Evolutionary conservation across 2,113 vertebrate species (phyloP).

Genomic region (Ardeotis arabs): DNA sequence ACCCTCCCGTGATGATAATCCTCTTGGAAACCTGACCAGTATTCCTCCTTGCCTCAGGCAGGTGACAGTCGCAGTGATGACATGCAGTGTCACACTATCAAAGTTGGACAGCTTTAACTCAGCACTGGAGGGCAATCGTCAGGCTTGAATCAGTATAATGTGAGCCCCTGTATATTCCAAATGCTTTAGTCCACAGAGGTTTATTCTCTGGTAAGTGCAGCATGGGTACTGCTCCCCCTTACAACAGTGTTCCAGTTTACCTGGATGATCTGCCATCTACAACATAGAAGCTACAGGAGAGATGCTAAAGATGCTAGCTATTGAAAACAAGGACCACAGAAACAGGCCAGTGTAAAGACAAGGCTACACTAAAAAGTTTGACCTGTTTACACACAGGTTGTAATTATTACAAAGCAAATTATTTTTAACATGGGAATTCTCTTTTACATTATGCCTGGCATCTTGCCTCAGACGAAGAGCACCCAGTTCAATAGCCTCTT

Average conservation of each 20-base stretch:
- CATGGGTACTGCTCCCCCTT: neutral
- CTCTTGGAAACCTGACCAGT: neutral
- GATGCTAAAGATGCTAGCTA: neutral
- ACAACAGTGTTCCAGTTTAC: neutral
- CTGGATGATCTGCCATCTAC: neutral
- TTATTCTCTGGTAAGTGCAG: neutral
- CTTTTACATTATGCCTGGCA: neutral
- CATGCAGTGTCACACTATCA: neutral
- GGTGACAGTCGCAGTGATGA: neutral
- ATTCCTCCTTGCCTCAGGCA: constrained; percentile 32
- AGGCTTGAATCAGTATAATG: neutral
- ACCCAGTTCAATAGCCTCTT: neutral
- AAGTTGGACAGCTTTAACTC: neutral
- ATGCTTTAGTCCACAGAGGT: neutral
- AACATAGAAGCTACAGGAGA: neutral
- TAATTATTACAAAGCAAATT: neutral
- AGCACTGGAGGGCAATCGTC: neutral
- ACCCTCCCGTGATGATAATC: neutral
- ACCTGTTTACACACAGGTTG: neutral
- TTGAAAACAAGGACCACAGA: neutral
- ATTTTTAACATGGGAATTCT: neutral
- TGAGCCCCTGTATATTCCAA: neutral
- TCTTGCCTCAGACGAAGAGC: neutral
- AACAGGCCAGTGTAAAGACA: neutral
- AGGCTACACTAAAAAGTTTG: neutral